These are phyloP conservation scores for Anguilla anguilla DNA, from an alignment of 2,797 vertebrate genomes.

Conservation along the genomic window DNA sequence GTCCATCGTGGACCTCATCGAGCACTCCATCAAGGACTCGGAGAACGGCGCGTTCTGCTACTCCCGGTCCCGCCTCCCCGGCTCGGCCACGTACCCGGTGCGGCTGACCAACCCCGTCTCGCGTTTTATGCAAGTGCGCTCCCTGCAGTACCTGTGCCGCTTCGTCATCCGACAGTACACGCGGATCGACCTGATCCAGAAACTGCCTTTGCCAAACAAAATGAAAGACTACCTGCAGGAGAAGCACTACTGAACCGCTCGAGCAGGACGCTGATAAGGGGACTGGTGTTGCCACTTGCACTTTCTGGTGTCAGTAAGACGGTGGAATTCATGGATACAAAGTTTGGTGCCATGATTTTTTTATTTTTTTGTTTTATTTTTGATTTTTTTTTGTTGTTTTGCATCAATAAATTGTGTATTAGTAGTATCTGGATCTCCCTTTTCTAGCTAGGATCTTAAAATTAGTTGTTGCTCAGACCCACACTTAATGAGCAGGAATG, in stretches of 20 bases:
- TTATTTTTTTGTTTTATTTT: conserved; percentile 56
- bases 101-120: conserved; percentile 80
- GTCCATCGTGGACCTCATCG: conserved; percentile 81
- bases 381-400: conserved; percentile 43
- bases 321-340: conserved; percentile 69
- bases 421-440: conserved; percentile 18
- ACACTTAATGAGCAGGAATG: background rate
- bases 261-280: conserved; percentile 50
- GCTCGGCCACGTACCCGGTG: conserved; percentile 81
- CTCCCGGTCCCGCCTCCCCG: conserved; percentile 78
- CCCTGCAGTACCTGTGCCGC: conserved; percentile 80
- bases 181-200: conserved; percentile 83
- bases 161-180: conserved; percentile 84
- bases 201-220: conserved; percentile 87
- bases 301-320: conserved; percentile 74
- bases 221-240: conserved; percentile 88
- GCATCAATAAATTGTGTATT: conserved; percentile 52
- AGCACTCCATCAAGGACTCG: conserved; percentile 83
- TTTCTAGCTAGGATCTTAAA: conserved; percentile 25
- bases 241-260: conserved; percentile 81
- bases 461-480: conserved; percentile 26
- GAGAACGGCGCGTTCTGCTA: conserved; percentile 85
- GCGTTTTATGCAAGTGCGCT: conserved; percentile 83
- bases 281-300: conserved; percentile 68
- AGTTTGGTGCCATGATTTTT: conserved; percentile 74